phyloP scores from a whole-genome alignment of 2,797 vertebrate genomes.

The Gallinago stenura region DNA sequence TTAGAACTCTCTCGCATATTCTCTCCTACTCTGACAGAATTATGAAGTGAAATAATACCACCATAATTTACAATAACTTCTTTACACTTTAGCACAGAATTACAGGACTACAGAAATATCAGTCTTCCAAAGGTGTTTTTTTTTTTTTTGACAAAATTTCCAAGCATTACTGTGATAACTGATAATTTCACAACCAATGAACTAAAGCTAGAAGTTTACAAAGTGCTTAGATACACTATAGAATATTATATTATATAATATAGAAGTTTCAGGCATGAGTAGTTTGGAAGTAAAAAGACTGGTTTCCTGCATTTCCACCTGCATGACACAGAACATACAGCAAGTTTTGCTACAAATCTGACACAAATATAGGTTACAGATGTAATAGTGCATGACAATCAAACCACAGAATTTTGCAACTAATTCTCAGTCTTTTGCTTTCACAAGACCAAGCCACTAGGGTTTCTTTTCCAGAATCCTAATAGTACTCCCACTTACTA shows the following conservation, averaged over 20 bases:
- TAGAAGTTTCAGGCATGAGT: not conserved
- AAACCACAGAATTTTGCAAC: not conserved
- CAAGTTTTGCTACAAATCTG: not conserved
- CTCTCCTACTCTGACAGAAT: not conserved
- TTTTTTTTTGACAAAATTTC: not conserved
- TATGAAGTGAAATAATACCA: not conserved
- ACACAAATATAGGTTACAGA: not conserved
- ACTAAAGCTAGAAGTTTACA: not conserved
- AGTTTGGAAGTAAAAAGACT: not conserved
- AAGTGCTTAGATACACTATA: not conserved
- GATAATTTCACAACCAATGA: not conserved
- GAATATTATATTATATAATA: not conserved
- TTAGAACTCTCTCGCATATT: not conserved
- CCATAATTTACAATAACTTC: not conserved
- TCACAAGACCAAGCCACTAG: not conserved
- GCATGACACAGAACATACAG: not conserved
- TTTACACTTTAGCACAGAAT: not conserved
- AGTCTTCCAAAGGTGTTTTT: not conserved
- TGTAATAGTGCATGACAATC: not conserved
- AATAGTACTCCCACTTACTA: not conserved
- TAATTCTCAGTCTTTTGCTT: not conserved
- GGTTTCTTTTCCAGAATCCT: not conserved
- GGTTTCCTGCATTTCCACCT: not conserved
- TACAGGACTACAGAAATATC: not conserved
- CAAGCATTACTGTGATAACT: not conserved